phyloP scores from a whole-genome alignment of 2,888 invertebrate species.

The Taphrorychus bicolor region DNA sequence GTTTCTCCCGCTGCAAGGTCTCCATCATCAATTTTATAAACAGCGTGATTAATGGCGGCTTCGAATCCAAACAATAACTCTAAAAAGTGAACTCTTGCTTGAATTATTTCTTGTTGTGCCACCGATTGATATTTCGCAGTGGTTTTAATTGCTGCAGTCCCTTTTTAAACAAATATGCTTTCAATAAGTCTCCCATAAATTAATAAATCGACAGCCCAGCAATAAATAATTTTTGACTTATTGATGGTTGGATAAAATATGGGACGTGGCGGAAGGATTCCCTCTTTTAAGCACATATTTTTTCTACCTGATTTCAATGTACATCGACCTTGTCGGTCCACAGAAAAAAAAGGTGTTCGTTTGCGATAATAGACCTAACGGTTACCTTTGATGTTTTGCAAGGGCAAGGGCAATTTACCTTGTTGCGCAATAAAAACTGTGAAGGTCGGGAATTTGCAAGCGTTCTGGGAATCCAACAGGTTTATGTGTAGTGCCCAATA shows the following conservation, averaged over 20 bases:
- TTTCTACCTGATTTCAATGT: not conserved
- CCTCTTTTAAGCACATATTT: not conserved
- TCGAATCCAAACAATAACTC: constrained; percentile 38
- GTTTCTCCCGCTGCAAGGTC: constrained; percentile 38
- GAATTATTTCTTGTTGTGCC: constrained; percentile 33
- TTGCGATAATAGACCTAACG: not conserved
- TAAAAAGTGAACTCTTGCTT: constrained; percentile 33
- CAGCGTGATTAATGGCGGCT: constrained; percentile 35
- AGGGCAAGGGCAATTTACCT: not conserved
- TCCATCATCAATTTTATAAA: constrained; percentile 41
- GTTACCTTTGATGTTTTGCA: not conserved
- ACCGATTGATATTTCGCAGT: constrained; percentile 41
- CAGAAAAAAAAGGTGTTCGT: too few species aligned
- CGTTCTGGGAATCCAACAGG: not conserved
- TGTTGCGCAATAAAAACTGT: not conserved
- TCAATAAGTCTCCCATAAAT: constrained; percentile 24
- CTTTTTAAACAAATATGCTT: constrained; percentile 33
- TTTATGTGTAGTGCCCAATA: not conserved
- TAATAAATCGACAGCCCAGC: constrained; percentile 5
- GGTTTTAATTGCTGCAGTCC: constrained; percentile 30
- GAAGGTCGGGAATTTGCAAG: not conserved
- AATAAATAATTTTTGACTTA: constrained; percentile 24
- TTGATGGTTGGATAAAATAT: too few species aligned
- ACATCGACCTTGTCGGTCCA: too few species aligned
- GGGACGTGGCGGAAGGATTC: too few species aligned